Conservation (phyloP, 2,113 vertebrate species). For the Cyprinodon variegatus region DNA sequence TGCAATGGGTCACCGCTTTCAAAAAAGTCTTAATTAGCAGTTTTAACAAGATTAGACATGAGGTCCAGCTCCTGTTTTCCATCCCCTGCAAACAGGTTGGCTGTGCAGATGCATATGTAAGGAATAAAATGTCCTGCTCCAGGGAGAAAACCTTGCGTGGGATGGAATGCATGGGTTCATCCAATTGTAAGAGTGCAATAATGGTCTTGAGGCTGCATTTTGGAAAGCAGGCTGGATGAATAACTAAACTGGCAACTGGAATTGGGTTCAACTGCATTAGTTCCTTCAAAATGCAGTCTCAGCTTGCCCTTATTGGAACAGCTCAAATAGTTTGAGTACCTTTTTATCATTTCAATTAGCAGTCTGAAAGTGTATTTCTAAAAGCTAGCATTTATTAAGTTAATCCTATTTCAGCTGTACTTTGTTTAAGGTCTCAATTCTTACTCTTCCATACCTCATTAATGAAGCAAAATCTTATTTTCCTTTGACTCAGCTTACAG, state of each 20-base stretch:
- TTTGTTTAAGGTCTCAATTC: background rate
- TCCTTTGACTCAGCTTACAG: too few species aligned
- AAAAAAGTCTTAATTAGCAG: slow-evolving; percentile 56
- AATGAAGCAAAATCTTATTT: too few species aligned
- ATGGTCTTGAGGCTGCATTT: slow-evolving; percentile 33
- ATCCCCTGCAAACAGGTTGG: slow-evolving; percentile 40
- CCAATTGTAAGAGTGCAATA: slow-evolving; percentile 34
- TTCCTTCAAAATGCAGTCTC: slow-evolving; percentile 15
- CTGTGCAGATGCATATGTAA: slow-evolving; percentile 76
- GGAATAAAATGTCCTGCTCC: slow-evolving; percentile 53
- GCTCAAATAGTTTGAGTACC: background rate
- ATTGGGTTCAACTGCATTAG: slow-evolving; percentile 11
- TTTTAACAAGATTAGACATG: slow-evolving; percentile 45
- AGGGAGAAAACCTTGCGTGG: slow-evolving; percentile 42
- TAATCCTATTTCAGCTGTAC: background rate
- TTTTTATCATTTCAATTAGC: background rate
- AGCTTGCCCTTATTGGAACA: background rate
- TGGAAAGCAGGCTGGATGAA: slow-evolving; percentile 52
- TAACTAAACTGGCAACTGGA: slow-evolving; percentile 47
- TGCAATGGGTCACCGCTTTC: slow-evolving; percentile 55
- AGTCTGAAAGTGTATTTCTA: background rate
- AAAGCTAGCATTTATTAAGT: background rate
- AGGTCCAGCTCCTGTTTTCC: slow-evolving; percentile 70
- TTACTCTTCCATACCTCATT: background rate
- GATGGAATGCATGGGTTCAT: slow-evolving; percentile 54